Evolutionary conservation across 2,888 invertebrate species (phyloP), one percentile per base, ranked within the genome.

Genomic region (Busseola fusca): DNA sequence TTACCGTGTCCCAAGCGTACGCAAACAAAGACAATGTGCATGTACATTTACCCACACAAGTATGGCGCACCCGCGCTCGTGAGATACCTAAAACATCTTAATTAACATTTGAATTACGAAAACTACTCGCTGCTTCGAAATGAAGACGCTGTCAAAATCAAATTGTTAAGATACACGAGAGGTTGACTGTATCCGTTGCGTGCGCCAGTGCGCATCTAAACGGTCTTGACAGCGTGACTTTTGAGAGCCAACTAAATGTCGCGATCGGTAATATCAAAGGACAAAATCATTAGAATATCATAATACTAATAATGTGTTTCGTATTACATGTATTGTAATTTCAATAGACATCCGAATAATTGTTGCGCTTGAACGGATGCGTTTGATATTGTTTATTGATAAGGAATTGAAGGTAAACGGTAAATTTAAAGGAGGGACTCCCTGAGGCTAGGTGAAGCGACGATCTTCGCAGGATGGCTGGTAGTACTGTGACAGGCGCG

Each of bases 171-270:
- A 37, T 54, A 12, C 54, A 16, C 54, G 14, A 45, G 64, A n/a
- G 14, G 72, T 37, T 78, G 78, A 62, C 14, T 42, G 62, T 74
- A 72, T 48, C n/a, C 78, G 79, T 80, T 80, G 79, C 79, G 81
- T 80, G 81, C 64, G 52, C 34, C 50, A 14, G 27, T 64, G 64
- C 78, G 72, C 81, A 78, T 75, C 76, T 27, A 68, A 64, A 37
- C 85, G 91, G 88, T 95, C 95, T 94, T 94, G 94, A 93, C 94
- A 88, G 88, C 89, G 78, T 93, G 94, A 93, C 94, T 92, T 93
- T 85, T 93, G 91, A 88, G 85, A 84, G 75, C 79, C 81, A 80
- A 82, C 87, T 87, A 91, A 93, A 94, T 93, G 93, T 89, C 92
- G 91, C 88, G 88, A 88, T 87, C 83, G 75, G 82, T 88, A 88